A percentile compares a stretch with the other conserved stretches of the same genome.
Evolutionary conservation across 30 jellyfish, hydroid and myxozoan genomes (phyloP).

Genomic region (Hydractinia symbiolongicarpus): DNA sequence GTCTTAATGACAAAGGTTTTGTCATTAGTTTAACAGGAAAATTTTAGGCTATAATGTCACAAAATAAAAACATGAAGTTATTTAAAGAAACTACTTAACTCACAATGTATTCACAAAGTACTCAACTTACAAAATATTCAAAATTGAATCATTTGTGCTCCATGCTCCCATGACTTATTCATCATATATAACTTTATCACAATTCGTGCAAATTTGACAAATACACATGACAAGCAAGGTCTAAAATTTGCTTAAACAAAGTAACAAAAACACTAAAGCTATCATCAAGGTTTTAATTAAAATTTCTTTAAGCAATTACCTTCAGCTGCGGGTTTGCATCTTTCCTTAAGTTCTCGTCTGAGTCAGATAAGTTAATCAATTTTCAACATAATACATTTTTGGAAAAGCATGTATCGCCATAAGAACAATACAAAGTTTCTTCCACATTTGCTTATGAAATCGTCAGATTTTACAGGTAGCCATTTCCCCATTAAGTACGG

Average conservation of each 20-base stretch:
- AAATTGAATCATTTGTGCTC: constrained; percentile 96
- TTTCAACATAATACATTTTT: constrained; percentile 31
- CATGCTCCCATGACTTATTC: constrained; percentile 98
- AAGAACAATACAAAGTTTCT: constrained; percentile 46
- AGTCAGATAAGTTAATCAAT: constrained; percentile 21
- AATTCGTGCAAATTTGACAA: constrained; percentile 69
- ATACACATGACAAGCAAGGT: constrained; percentile 87
- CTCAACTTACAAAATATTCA: constrained; percentile 79
- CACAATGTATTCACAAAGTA: too few species aligned
- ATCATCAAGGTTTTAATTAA: too few species aligned
- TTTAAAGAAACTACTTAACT: too few species aligned
- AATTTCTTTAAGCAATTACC: constrained; percentile 15
- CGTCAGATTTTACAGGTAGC: constrained; percentile 33
- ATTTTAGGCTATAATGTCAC: too few species aligned
- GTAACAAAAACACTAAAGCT: too few species aligned
- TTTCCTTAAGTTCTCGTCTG: constrained; percentile 23
- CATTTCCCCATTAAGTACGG: constrained; percentile 92
- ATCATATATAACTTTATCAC: constrained; percentile 77
- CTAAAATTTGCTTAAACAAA: too few species aligned
- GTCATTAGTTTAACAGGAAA: too few species aligned
- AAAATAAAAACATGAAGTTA: too few species aligned
- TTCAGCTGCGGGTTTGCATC: constrained; percentile 55
- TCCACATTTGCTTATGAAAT: constrained; percentile 69
- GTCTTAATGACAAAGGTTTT: too few species aligned
- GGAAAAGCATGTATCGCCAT: constrained; percentile 53